A percentile compares a stretch with the other conserved stretches of the same genome.
Conservation (phyloP, 2,113 vertebrate genomes). For the Seriola aureovittata region DNA sequence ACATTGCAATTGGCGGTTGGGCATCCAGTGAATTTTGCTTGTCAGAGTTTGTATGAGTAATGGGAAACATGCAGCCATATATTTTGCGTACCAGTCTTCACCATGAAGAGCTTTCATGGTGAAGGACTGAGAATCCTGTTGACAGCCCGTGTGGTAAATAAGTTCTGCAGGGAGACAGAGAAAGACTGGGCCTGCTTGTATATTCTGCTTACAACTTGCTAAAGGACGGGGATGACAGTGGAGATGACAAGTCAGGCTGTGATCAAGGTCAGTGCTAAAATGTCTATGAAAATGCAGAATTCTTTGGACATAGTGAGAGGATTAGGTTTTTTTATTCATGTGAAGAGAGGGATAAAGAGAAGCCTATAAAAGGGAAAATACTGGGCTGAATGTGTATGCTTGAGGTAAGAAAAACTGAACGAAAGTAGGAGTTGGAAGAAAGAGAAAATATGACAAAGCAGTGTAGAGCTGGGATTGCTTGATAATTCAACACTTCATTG, state of each 20-base stretch:
- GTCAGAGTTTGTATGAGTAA: constrained; percentile 25
- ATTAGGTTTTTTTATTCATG: constrained; percentile 57
- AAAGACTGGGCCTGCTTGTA: constrained; percentile 46
- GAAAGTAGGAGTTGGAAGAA: constrained; percentile 10
- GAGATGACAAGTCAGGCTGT: constrained; percentile 61
- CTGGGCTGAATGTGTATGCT: constrained; percentile 7
- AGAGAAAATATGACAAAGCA: constrained; percentile 22
- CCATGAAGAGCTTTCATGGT: constrained; percentile 42
- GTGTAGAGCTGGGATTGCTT: background rate
- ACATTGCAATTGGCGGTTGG: background rate
- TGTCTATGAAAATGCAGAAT: constrained; percentile 47
- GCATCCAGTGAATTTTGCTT: constrained; percentile 27
- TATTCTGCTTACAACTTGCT: constrained; percentile 59
- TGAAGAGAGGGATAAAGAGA: constrained; percentile 24
- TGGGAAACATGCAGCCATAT: constrained; percentile 32
- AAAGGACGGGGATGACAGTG: constrained; percentile 59
- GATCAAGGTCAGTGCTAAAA: constrained; percentile 70
- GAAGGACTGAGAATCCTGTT: constrained; percentile 24
- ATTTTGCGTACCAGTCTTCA: constrained; percentile 33
- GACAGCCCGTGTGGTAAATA: constrained; percentile 47
- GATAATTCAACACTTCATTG: constrained; percentile 43
- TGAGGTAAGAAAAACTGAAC: constrained; percentile 25
- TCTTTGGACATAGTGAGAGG: constrained; percentile 41
- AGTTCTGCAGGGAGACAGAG: constrained; percentile 32
- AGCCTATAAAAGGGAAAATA: constrained; percentile 45